Conservation (phyloP, 2,113 vertebrate species). For the Oophaga pumilio region DNA sequence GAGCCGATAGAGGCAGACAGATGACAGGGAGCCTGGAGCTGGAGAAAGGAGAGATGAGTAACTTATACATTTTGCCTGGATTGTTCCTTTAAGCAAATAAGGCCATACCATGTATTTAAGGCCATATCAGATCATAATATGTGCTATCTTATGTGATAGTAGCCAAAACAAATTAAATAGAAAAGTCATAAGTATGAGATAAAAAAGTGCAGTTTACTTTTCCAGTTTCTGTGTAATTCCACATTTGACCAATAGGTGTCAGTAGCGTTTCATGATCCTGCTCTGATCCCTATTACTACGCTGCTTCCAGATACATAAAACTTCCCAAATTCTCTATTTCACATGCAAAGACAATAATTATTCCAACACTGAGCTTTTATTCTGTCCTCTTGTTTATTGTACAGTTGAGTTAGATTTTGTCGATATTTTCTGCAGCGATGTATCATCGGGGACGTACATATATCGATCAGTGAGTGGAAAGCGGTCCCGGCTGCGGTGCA, state of each 20-base stretch:
- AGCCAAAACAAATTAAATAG: not conserved
- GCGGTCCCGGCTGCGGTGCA: not conserved
- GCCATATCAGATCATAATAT: not conserved
- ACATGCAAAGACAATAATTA: not conserved
- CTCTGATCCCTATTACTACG: not conserved
- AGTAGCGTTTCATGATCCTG: not conserved
- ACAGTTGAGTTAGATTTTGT: not conserved
- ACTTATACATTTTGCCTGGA: not conserved
- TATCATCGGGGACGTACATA: not conserved
- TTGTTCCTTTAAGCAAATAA: not conserved
- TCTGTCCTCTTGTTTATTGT: not conserved
- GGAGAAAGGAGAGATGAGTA: too few relatives aligned
- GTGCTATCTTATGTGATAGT: not conserved
- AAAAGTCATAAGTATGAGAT: not conserved
- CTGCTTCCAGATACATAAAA: not conserved
- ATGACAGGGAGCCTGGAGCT: too few relatives aligned
- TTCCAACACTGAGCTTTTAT: not conserved
- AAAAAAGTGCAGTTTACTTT: not conserved
- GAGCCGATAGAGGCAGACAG: too few relatives aligned
- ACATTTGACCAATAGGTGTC: not conserved
- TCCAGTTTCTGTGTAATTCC: not conserved
- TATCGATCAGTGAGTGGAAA: not conserved
- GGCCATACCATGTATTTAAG: not conserved
- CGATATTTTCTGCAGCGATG: not conserved
- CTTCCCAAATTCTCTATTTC: not conserved